These are phyloP conservation scores for Endotricha flammealis DNA, from an alignment of 2,888 invertebrate genomes.

Conservation along the genomic window DNA sequence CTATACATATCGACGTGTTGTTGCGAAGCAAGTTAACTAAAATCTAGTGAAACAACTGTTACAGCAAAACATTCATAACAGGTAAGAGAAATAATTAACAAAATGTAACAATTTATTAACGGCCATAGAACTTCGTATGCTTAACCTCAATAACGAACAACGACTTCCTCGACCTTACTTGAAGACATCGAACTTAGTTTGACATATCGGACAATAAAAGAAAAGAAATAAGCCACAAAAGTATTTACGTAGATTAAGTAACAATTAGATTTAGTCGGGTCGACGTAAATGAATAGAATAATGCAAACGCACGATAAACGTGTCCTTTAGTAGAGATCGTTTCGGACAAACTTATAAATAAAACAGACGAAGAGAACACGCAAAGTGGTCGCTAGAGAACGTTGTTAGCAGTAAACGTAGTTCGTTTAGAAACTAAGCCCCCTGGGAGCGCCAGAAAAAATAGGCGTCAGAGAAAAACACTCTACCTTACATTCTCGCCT, in stretches of 20 bases:
- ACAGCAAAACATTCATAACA: too few relatives aligned
- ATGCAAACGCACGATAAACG: conserved; percentile 24
- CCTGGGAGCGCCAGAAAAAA: conserved; percentile 29
- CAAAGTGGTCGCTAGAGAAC: conserved; percentile 27
- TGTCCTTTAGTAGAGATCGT: conserved; percentile 21
- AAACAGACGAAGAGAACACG: conserved; percentile 29
- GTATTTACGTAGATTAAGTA: conserved; percentile 12
- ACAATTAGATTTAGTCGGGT: conserved; percentile 20
- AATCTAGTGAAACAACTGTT: too few relatives aligned
- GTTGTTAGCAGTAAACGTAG: conserved; percentile 27
- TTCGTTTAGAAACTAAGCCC: conserved; percentile 24
- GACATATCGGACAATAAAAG: conserved; percentile 10
- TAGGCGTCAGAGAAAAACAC: conserved; percentile 21
- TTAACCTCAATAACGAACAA: too few relatives aligned
- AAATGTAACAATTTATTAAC: too few relatives aligned
- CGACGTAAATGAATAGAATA: conserved; percentile 31
- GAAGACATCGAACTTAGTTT: neutral
- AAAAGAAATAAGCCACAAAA: conserved; percentile 9
- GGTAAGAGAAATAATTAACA: too few relatives aligned
- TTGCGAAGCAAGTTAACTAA: too few relatives aligned
- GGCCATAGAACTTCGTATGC: too few relatives aligned
- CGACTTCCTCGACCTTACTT: too few relatives aligned
- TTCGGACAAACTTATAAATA: conserved; percentile 32
- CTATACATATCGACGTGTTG: too few relatives aligned
- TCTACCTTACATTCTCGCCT: conserved; percentile 19